Conservation (phyloP, 2,888 invertebrate species). For the Macaria notata region DNA sequence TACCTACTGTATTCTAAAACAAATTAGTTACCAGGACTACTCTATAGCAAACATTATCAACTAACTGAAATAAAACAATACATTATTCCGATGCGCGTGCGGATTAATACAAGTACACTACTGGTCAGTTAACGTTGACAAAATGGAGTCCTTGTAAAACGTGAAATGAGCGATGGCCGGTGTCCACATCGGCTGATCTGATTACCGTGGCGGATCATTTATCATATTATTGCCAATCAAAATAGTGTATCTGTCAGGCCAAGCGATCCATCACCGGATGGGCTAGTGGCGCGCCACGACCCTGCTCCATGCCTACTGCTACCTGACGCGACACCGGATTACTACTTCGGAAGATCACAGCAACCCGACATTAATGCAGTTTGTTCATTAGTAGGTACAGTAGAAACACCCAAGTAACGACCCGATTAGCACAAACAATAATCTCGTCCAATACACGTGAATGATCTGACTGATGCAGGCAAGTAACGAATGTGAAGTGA, state of each 20-base stretch:
- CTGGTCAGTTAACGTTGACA: constrained; percentile 49
- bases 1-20: constrained; percentile 39
- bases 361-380: too few relatives aligned
- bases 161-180: constrained; percentile 70
- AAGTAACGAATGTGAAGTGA: constrained; percentile 52
- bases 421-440: constrained; percentile 49
- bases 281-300: constrained; percentile 38
- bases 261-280: constrained; percentile 73
- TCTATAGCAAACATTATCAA: constrained; percentile 33
- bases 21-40: constrained; percentile 28
- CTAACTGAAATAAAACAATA: constrained; percentile 35
- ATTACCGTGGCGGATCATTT: constrained; percentile 74
- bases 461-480: constrained; percentile 59
- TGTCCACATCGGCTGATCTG: constrained; percentile 68
- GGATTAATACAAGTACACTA: constrained; percentile 40
- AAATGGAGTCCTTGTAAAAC: constrained; percentile 61
- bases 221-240: constrained; percentile 82
- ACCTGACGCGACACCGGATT: constrained; percentile 56
- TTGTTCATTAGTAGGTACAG: constrained; percentile 44
- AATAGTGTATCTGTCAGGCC: constrained; percentile 81
- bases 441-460: constrained; percentile 36
- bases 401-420: constrained; percentile 3
- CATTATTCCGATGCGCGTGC: constrained; percentile 33
- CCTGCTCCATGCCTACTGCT: constrained; percentile 35
- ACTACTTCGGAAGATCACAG: constrained; percentile 6